Base-by-base conservation (phyloP, 2,888 invertebrate species). In the Leptinotarsa juncta region DNA sequence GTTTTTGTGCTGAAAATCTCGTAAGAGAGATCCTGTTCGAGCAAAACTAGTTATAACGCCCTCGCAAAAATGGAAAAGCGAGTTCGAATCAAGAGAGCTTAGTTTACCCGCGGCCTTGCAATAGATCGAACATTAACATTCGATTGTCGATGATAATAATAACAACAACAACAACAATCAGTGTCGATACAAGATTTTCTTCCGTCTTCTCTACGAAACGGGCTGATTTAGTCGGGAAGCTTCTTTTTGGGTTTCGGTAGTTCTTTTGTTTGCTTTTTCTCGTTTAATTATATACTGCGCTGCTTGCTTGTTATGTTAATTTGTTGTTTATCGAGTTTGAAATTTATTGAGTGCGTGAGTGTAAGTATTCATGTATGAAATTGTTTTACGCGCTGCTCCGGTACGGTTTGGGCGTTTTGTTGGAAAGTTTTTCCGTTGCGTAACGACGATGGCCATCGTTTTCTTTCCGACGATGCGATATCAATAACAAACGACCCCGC, bases 41-140 rank as follows among this genome's bases (percentile, higher is more conserved):
- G 77, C 77, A 75, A 80, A 83, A 83, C 82, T 80, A 73, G 83
- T 84, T 83, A 26, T 62, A n/a, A 78, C 84, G 83, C 84, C 84
- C 80, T 80, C 84, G 81, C 81, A 79, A 72, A 79, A 75, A 72
- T 71, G 76, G 76, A 79, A 81, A 81, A 79, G 79, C 78, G 49
- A 71, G 73, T 75, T 76, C 62, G 42, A 62, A 32, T 65, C 66
- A 70, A 73, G 65, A 76, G 51, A 76, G 72, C 65, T 77, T 78
- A 80, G 80, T 80, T 76, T 71, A 74, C 50, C 57, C 72, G 72
- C 78, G 81, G 78, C 82, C 82, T 82, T 80, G 82, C 76, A 71
- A 70, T 73, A 77, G 76, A 76, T 77, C 60, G 73, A 70, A 53
- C 48, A 62, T 71, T 65, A 48, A 18, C 55, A 60, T 32, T 67